phyloP scores from a whole-genome alignment of 1,140 invertebrate genomes.

The Brachionus angularis region DNA sequence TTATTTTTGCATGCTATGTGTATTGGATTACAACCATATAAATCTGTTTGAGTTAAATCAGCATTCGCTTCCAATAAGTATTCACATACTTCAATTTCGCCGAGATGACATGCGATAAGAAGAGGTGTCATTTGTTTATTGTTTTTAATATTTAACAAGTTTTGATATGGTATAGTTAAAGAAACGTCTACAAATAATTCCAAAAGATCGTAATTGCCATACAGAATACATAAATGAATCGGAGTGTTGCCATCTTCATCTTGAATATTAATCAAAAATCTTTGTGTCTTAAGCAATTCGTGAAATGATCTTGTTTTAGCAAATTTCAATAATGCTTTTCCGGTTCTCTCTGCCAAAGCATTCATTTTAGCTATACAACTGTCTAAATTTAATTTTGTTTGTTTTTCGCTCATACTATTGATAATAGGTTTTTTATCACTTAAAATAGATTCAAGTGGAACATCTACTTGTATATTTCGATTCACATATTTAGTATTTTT shows the following conservation, averaged over 20 bases:
- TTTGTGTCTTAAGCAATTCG: slow-evolving; percentile 3
- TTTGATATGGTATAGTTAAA: slow-evolving; percentile 16
- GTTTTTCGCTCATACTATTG: no score
- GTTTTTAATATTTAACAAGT: slow-evolving; percentile 15
- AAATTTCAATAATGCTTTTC: slow-evolving; percentile 4
- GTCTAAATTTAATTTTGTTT: no score
- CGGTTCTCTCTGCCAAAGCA: slow-evolving; percentile 6
- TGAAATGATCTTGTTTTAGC: neutral
- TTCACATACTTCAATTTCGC: neutral
- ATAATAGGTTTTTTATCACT: no score
- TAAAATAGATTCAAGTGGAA: no score
- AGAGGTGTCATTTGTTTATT: neutral
- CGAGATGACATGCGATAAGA: neutral
- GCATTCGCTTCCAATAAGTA: neutral
- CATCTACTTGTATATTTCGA: no score
- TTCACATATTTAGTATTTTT: no score
- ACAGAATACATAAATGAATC: neutral
- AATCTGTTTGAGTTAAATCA: neutral
- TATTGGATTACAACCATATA: neutral
- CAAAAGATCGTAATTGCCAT: slow-evolving; percentile 17
- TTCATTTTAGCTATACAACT: slow-evolving; percentile 4
- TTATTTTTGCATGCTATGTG: slow-evolving; percentile 5
- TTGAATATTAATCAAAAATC: neutral
- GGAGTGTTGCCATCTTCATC: slow-evolving; percentile 2
- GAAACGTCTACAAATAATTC: slow-evolving; percentile 10